Base-by-base conservation (phyloP, 2,113 vertebrate genomes). In the Sialia sialis region DNA sequence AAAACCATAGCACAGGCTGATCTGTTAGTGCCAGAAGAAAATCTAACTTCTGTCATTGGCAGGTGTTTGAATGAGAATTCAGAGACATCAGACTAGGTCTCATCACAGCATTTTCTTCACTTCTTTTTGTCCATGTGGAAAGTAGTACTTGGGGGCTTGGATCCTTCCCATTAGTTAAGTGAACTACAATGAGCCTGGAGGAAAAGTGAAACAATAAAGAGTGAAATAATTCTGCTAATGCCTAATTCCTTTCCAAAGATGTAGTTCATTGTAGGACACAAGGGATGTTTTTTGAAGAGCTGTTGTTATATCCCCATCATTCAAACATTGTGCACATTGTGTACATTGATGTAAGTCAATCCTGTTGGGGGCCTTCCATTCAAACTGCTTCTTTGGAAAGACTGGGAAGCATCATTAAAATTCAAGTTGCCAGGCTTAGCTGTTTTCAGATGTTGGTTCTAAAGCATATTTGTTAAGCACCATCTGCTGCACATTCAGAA, bases 401-500 rank as follows among this genome's bases (percentile, higher is more conserved):
- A 80, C 36, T 34, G 41, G 46, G 38, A 83, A 74, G 29, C 51
- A 59, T 17, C 22, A 58, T 62, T 75, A 85, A 87, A 92, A 91
- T 73, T 52, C 66, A 89, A 38, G 67, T 59, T 92, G 26, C 38
- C 43, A 89, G 59, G 60, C 41, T 89, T 78, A 10, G 16, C 56
- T 86, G 41, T 58, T 93, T 90, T 54, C 59, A 88, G 83, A 46
- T 21, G 18, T 51, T 21, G 29, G 6, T 49, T 69, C 10, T 73
- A 86, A 95, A 92, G 76, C 4, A 3, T 69, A 93, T 96, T 93
- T 92, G 75, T 88, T 80, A 96, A 90, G 95, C 96, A 90, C 95
- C 96, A 94, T 88, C 96, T 96, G 92, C 95, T 95, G 96, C 93
- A 67, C 72, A 23, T 83, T 74, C 75, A 80, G 94, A 90, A 95